Evolutionary conservation across 2,888 invertebrate genomes (phyloP).

Genomic region (Hermaeophaga mercurialis): DNA sequence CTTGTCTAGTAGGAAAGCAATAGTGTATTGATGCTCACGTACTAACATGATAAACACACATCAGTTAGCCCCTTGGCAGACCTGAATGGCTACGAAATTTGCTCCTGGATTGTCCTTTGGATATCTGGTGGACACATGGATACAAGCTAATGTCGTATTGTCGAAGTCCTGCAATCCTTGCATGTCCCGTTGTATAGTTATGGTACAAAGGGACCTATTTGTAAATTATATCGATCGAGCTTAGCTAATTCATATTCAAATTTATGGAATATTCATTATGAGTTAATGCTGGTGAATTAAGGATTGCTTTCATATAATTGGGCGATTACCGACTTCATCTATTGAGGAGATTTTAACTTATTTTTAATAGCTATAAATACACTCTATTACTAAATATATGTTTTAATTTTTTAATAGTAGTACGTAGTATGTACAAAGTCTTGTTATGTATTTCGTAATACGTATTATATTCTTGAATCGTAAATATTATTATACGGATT

Average conservation of each 20-base stretch:
- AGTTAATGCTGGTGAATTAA: neutral
- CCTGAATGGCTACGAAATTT: neutral
- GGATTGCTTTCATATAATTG: neutral
- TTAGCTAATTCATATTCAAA: slow-evolving; percentile 5
- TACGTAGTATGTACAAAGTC: too few species aligned
- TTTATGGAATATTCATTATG: neutral
- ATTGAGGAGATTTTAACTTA: too few species aligned
- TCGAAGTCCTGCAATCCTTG: slow-evolving; percentile 10
- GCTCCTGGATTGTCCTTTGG: slow-evolving; percentile 11
- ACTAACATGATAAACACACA: neutral
- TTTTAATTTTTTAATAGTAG: too few species aligned
- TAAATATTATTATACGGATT: too few species aligned
- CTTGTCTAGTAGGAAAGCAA: too few species aligned
- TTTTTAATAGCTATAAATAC: too few species aligned
- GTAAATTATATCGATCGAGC: slow-evolving; percentile 4
- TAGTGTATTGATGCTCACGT: too few species aligned
- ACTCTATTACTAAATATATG: too few species aligned
- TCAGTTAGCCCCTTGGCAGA: neutral
- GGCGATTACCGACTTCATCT: too few species aligned
- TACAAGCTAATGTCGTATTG: slow-evolving; percentile 16
- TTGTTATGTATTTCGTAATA: too few species aligned
- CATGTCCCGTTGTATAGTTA: slow-evolving; percentile 10
- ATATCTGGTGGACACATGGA: slow-evolving; percentile 10
- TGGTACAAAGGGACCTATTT: slow-evolving; percentile 13
- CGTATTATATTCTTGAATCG: too few species aligned